Conservation (phyloP, 2,888 invertebrate species). For the Fragum fragum region DNA sequence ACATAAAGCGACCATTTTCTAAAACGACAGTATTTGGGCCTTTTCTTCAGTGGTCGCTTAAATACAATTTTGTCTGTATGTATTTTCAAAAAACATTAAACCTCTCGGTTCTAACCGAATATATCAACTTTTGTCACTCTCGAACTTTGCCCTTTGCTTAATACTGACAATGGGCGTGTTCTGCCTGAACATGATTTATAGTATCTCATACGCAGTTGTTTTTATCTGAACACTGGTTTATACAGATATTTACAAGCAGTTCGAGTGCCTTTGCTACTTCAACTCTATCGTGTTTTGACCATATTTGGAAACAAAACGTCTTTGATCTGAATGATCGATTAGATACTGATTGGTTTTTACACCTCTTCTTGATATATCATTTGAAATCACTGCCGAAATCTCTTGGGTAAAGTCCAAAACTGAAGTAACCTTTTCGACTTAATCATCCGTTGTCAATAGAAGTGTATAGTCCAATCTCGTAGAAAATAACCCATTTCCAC, state of each 20-base stretch:
- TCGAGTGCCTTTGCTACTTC: constrained; percentile 14
- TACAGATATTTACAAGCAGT: constrained; percentile 22
- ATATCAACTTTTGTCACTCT: too few species aligned
- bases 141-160: too few species aligned
- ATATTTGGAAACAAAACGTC: constrained; percentile 11
- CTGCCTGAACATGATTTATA: constrained; percentile 16
- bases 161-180: not conserved
- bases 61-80: too few species aligned
- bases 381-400: not conserved
- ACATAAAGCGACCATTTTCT: too few species aligned
- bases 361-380: not conserved
- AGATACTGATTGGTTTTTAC: constrained; percentile 6
- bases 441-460: too few species aligned
- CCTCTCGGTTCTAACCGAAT: too few species aligned
- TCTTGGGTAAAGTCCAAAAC: constrained; percentile 3
- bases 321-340: constrained; percentile 26
- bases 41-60: too few species aligned
- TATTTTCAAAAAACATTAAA: too few species aligned
- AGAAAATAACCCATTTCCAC: too few species aligned
- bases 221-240: constrained; percentile 10
- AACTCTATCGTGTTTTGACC: constrained; percentile 1
- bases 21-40: too few species aligned
- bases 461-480: too few species aligned
- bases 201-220: not conserved
- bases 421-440: too few species aligned